Percentiles rank a stretch among this genome's conserved stretches.
phyloP scores from a whole-genome alignment of 2,797 vertebrate genomes.

The Cossypha polioptera region DNA sequence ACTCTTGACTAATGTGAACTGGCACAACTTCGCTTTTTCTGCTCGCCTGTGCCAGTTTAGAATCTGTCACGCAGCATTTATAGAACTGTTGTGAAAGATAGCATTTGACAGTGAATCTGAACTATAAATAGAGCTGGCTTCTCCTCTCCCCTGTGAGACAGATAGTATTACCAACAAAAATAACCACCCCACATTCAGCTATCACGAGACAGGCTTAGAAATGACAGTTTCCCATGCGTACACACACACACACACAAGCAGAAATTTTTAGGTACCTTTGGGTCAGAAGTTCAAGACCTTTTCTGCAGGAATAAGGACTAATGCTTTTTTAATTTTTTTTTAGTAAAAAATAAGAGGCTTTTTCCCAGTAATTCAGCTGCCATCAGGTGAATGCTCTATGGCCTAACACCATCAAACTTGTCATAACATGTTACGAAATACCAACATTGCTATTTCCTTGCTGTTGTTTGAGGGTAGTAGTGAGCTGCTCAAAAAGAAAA shows the following conservation, averaged over 20 bases:
- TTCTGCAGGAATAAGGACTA: neutral
- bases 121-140: conserved; percentile 57
- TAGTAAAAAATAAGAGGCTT: neutral
- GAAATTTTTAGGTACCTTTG: neutral
- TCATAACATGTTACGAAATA: neutral
- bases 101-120: conserved; percentile 38
- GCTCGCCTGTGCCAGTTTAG: neutral
- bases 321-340: too few relatives aligned
- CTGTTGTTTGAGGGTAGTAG: neutral
- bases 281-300: neutral
- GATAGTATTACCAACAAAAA: conserved; percentile 42
- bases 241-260: neutral
- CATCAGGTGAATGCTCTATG: neutral
- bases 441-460: neutral
- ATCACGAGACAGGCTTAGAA: neutral
- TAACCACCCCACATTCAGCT: neutral
- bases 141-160: conserved; percentile 22
- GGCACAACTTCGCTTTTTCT: neutral
- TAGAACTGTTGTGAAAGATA: conserved; percentile 32
- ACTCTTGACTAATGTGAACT: neutral
- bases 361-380: neutral
- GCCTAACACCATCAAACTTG: neutral
- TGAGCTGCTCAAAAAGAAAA: neutral
- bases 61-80: conserved; percentile 33
- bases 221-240: neutral